Conservation (phyloP, 2,888 invertebrate genomes). For the Dasypolia templi region DNA sequence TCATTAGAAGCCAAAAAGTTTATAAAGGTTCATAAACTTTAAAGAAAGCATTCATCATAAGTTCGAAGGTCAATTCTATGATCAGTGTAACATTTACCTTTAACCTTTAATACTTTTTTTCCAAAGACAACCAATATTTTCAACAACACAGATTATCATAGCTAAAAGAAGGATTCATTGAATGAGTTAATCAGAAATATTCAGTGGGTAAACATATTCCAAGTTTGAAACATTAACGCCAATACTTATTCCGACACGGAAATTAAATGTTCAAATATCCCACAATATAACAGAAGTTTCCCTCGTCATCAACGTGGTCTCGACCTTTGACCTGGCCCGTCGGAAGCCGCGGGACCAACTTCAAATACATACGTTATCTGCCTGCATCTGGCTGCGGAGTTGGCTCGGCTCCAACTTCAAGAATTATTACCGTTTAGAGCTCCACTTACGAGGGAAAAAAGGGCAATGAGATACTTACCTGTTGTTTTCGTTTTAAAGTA, state of each 20-base stretch:
- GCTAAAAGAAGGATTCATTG: background rate
- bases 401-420: slow-evolving; percentile 54
- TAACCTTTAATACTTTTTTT: background rate
- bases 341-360: slow-evolving; percentile 36
- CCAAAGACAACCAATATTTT: background rate
- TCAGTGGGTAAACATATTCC: background rate
- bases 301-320: background rate
- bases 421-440: slow-evolving; percentile 58
- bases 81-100: background rate
- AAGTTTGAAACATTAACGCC: background rate
- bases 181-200: background rate
- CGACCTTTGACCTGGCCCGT: slow-evolving; percentile 44
- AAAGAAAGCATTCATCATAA: background rate
- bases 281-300: slow-evolving; percentile 2
- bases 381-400: slow-evolving; percentile 50
- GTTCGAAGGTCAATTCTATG: background rate
- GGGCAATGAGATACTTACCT: slow-evolving; percentile 29
- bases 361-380: slow-evolving; percentile 50
- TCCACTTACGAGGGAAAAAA: slow-evolving; percentile 48
- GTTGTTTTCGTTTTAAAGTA: slow-evolving; percentile 40
- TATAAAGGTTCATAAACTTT: background rate
- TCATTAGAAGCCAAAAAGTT: background rate
- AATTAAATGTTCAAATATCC: slow-evolving; percentile 43
- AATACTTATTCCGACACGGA: slow-evolving; percentile 26
- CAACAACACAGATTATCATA: background rate